phyloP scores from a whole-genome alignment of 2,113 vertebrate genomes.

The Pardalotus punctatus region DNA sequence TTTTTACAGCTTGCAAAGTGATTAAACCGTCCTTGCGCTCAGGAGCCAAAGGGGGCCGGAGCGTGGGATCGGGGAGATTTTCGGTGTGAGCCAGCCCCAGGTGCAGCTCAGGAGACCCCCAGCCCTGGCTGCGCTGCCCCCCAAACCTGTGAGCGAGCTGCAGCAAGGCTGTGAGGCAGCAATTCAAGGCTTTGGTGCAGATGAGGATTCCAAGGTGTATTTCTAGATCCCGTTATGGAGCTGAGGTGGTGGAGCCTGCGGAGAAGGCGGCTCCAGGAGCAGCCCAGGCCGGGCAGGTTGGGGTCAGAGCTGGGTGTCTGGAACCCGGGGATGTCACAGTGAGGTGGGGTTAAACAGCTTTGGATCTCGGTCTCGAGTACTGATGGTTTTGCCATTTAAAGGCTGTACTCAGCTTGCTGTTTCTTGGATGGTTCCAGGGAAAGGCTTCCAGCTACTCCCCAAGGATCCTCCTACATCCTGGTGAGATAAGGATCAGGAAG shows the following conservation, averaged over 20 bases:
- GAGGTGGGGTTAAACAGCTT: neutral
- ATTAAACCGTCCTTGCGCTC: neutral
- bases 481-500: conserved; percentile 65
- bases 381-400: conserved; percentile 13
- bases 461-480: conserved; percentile 62
- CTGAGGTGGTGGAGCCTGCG: rapidly evolving
- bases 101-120: neutral
- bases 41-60: neutral
- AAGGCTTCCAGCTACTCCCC: conserved; percentile 32
- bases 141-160: neutral
- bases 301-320: rapidly evolving
- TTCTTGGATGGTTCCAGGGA: conserved; percentile 28
- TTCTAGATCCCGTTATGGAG: neutral
- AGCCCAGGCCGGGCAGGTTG: rapidly evolving
- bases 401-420: neutral
- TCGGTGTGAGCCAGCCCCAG: rapidly evolving
- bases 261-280: neutral
- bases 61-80: neutral
- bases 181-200: neutral
- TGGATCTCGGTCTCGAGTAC: neutral
- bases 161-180: neutral
- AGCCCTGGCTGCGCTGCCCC: neutral
- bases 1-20: neutral
- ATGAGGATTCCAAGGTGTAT: neutral
- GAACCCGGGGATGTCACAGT: rapidly evolving